These are phyloP conservation scores for Ceratoteleas bidentatus DNA, from an alignment of 1,140 invertebrate genomes.

Conservation along the genomic window DNA sequence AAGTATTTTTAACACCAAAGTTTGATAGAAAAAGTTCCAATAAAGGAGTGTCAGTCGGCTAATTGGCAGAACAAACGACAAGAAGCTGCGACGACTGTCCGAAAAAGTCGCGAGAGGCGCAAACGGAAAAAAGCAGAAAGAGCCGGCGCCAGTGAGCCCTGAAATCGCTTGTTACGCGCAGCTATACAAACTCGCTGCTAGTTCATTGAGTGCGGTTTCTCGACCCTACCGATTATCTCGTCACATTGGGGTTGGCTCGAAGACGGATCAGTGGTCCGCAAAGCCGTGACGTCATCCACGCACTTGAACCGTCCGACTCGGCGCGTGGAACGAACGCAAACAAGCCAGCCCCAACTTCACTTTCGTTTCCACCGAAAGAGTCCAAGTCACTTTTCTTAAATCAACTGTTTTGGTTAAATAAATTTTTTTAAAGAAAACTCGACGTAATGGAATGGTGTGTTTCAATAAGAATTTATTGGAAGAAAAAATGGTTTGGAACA, in stretches of 20 bases:
- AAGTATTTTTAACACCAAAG: no score
- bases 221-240: conserved; percentile 56
- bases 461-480: no score
- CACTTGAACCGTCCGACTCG: conserved; percentile 49
- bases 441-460: no score
- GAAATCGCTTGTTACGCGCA: conserved; percentile 48
- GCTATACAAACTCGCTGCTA: conserved; percentile 38
- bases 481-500: no score
- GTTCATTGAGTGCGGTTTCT: conserved; percentile 44
- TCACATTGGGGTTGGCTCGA: conserved; percentile 44
- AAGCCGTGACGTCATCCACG: conserved; percentile 54
- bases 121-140: conserved; percentile 32
- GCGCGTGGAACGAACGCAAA: no score
- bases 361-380: no score
- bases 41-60: background rate
- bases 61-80: background rate
- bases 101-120: conserved; percentile 15
- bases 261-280: conserved; percentile 59
- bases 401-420: no score
- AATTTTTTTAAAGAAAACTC: no score
- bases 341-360: no score
- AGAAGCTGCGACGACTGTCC: conserved; percentile 9
- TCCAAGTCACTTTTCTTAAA: no score
- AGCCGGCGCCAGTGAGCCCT: conserved; percentile 27
- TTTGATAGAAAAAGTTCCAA: no score